Conservation (phyloP, 2,113 vertebrate genomes). For the Balaeniceps rex region DNA sequence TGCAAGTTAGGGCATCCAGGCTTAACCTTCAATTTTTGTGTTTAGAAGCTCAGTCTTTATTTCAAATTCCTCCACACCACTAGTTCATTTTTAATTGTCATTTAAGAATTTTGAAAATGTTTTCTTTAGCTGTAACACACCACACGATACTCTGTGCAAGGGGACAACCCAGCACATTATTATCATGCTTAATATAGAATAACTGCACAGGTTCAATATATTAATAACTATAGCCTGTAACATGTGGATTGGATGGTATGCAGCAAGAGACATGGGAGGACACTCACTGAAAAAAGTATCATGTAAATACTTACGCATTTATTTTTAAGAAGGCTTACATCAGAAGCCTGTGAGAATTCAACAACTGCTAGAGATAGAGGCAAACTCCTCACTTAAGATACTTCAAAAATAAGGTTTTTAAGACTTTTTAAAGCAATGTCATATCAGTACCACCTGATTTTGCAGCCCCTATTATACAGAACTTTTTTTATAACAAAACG, state of each 20-base stretch:
- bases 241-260: not conserved
- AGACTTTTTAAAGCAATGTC: not conserved
- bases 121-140: not conserved
- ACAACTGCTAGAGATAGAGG: not conserved
- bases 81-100: not conserved
- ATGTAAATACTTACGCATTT: not conserved
- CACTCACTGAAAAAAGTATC: not conserved
- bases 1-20: slow-evolving; percentile 16
- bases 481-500: not conserved
- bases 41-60: not conserved
- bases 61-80: not conserved
- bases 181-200: not conserved
- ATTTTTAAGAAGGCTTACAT: not conserved
- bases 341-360: not conserved
- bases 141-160: not conserved
- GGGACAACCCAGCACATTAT: not conserved
- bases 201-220: not conserved
- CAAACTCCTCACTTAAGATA: not conserved
- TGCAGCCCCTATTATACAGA: not conserved
- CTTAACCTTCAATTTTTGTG: slow-evolving; percentile 8
- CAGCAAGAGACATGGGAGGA: not conserved
- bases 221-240: not conserved
- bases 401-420: not conserved
- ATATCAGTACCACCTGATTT: not conserved
- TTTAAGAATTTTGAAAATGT: not conserved